Conservation (phyloP, 2,113 vertebrate species). For the Edolisoma coerulescens region DNA sequence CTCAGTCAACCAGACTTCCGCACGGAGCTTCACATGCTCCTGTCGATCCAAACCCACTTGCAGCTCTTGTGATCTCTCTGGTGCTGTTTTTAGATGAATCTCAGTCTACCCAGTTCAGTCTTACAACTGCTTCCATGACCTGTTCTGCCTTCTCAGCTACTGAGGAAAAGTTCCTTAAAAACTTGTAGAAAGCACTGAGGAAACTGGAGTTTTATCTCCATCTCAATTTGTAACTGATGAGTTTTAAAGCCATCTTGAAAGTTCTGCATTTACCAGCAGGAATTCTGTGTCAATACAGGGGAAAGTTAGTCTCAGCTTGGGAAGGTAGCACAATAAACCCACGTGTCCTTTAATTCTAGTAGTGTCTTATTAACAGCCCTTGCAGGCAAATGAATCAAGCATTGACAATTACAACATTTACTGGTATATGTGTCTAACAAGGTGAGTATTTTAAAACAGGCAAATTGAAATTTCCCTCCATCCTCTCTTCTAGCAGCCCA, state of each 20-base stretch:
- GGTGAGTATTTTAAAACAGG: neutral
- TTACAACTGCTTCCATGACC: neutral
- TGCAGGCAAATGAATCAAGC: neutral
- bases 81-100: neutral
- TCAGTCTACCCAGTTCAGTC: neutral
- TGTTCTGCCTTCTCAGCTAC: neutral
- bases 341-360: neutral
- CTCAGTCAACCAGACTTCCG: neutral
- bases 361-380: neutral
- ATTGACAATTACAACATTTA: neutral
- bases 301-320: neutral
- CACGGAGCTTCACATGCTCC: neutral
- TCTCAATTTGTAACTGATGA: neutral
- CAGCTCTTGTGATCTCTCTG: neutral
- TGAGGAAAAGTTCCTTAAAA: neutral
- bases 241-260: neutral
- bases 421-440: neutral
- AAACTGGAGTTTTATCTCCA: neutral
- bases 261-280: neutral
- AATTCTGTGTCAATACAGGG: neutral
- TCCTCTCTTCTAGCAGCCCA: neutral
- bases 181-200: neutral
- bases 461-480: neutral
- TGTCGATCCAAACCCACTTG: fast-evolving
- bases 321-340: neutral